Evolutionary conservation across 2,888 invertebrate species (phyloP).

Genomic region (Trichacis sp.): DNA sequence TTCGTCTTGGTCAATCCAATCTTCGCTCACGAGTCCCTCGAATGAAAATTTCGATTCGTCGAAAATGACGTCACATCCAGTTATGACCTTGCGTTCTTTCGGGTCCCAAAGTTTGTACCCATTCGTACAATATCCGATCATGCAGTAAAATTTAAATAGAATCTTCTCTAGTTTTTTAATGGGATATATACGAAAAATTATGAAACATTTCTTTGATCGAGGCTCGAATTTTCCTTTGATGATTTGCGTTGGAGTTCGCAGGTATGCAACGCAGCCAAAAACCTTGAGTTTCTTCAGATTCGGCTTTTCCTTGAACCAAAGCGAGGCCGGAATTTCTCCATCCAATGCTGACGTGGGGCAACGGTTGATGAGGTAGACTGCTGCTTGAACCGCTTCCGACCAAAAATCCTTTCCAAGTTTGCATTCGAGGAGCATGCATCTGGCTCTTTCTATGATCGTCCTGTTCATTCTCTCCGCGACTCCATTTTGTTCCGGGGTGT

Average conservation of each 20-base stretch:
- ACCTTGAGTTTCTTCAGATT: constrained; percentile 39
- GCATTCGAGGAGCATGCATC: constrained; percentile 54
- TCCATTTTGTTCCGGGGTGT: constrained; percentile 52
- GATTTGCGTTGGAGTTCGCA: constrained; percentile 38
- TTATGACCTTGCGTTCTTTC: constrained; percentile 31
- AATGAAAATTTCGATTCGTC: constrained; percentile 34
- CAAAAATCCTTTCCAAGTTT: constrained; percentile 53
- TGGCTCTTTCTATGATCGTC: constrained; percentile 61
- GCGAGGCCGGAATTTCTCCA: constrained; percentile 42
- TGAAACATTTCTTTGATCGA: constrained; percentile 32
- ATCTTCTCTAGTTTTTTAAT: too few relatives aligned
- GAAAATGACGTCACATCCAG: constrained; percentile 47
- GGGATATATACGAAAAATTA: too few relatives aligned
- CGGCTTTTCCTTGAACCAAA: constrained; percentile 44
- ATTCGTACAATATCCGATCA: constrained; percentile 42
- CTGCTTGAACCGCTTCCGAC: constrained; percentile 51
- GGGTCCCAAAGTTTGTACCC: constrained; percentile 41
- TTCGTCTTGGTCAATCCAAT: not conserved
- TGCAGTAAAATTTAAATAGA: too few relatives aligned
- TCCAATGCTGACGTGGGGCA: constrained; percentile 44
- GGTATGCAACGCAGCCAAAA: constrained; percentile 42
- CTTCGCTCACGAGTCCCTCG: not conserved
- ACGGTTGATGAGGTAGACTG: constrained; percentile 48
- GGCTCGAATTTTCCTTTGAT: constrained; percentile 41
- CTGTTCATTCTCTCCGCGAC: too few relatives aligned